Percentiles rank a stretch among this genome's conserved stretches.
These are phyloP conservation scores for Pygmarrhopalites habei DNA, from an alignment of 1,140 invertebrate species.

Conservation along the genomic window DNA sequence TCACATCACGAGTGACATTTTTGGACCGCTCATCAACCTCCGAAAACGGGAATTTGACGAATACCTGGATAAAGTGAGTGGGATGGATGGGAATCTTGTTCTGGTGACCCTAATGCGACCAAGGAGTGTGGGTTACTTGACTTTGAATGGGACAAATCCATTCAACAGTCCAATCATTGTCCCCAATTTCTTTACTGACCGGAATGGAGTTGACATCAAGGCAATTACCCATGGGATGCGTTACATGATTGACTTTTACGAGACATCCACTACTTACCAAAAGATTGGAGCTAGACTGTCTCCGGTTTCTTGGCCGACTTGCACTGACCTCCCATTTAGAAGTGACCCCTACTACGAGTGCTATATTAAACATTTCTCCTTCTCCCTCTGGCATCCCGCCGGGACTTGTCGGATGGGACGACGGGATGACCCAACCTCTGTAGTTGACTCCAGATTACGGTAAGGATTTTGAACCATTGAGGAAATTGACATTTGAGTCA, in stretches of 20 bases:
- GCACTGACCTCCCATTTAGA: constrained; percentile 60
- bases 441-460: constrained; percentile 50
- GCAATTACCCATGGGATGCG: constrained; percentile 2
- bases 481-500: no score
- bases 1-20: background rate
- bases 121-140: background rate
- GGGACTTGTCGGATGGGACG: constrained; percentile 23
- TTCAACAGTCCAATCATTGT: constrained; percentile 72
- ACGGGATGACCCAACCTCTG: constrained; percentile 43
- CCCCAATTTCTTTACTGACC: constrained; percentile 80
- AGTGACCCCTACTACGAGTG: constrained; percentile 77
- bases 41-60: background rate
- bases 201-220: constrained; percentile 60
- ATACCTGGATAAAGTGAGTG: background rate
- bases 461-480: background rate
- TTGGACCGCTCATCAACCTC: background rate
- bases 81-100: background rate
- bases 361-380: constrained; percentile 70
- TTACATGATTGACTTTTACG: constrained; percentile 3
- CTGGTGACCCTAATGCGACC: constrained; percentile 1
- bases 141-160: constrained; percentile 67
- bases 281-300: constrained; percentile 67
- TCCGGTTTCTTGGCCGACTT: constrained; percentile 57
- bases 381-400: constrained; percentile 50
- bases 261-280: constrained; percentile 40